Conservation (phyloP, 2,888 invertebrate species). For the Patella caerulea region DNA sequence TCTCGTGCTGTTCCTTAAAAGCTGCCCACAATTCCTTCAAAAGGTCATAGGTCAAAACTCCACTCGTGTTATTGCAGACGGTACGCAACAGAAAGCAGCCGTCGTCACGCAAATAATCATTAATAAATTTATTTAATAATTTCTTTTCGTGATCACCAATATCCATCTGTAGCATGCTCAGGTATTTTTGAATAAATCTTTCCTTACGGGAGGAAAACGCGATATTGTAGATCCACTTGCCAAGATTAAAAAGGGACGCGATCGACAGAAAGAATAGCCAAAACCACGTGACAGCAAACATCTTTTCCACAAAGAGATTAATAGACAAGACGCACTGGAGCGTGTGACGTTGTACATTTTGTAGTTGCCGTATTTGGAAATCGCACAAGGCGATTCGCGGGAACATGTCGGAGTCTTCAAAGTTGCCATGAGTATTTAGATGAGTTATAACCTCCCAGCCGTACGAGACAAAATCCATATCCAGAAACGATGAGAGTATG, state of each 20-base stretch:
- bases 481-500: constrained; percentile 61
- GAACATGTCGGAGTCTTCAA: constrained; percentile 38
- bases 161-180: constrained; percentile 46
- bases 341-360: constrained; percentile 59
- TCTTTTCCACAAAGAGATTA: constrained; percentile 65
- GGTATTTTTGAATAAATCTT: constrained; percentile 57
- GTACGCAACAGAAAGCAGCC: constrained; percentile 60
- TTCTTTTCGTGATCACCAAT: constrained; percentile 54
- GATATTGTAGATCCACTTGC: constrained; percentile 35
- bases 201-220: constrained; percentile 41
- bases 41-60: constrained; percentile 59
- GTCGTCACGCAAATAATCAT: constrained; percentile 60
- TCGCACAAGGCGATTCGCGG: constrained; percentile 62
- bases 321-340: constrained; percentile 64
- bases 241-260: constrained; percentile 35
- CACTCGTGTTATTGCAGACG: constrained; percentile 61
- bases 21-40: constrained; percentile 57
- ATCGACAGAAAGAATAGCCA: constrained; percentile 57
- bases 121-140: constrained; percentile 56
- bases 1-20: constrained; percentile 43
- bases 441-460: constrained; percentile 56
- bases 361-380: constrained; percentile 60
- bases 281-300: constrained; percentile 64
- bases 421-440: constrained; percentile 28
- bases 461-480: constrained; percentile 57